phyloP scores from a whole-genome alignment of 2,113 vertebrate genomes.

The Marmota flaviventris region DNA sequence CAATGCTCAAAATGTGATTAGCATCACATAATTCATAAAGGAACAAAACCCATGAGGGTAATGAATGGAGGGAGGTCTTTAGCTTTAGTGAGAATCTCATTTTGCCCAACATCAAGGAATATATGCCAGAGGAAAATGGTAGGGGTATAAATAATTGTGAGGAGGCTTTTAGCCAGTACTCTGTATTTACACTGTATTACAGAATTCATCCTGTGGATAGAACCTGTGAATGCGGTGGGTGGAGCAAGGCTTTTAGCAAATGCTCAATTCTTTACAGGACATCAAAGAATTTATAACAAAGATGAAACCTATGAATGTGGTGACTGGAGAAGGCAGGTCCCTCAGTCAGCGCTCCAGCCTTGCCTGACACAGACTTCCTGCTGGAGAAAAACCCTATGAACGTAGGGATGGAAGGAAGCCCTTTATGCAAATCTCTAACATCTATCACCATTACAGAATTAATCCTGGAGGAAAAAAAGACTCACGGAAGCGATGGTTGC shows the following conservation, averaged over 20 bases:
- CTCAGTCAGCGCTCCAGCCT: not conserved
- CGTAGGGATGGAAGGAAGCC: not conserved
- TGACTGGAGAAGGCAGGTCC: not conserved
- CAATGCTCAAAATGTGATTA: not conserved
- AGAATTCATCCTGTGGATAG: not conserved
- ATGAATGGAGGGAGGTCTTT: not conserved
- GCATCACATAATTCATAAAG: slow-evolving; percentile 6
- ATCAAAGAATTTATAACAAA: not conserved
- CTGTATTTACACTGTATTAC: not conserved
- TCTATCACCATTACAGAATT: not conserved
- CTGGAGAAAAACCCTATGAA: not conserved
- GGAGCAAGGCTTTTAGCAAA: slow-evolving; percentile 23
- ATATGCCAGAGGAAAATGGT: not conserved
- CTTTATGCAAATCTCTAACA: not conserved
- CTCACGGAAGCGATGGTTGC: not conserved
- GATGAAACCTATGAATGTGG: not conserved
- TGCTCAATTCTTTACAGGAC: not conserved
- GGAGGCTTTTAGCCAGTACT: not conserved
- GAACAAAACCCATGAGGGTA: not conserved
- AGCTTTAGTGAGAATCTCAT: not conserved
- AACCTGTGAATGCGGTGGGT: not conserved
- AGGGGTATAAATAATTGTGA: not conserved
- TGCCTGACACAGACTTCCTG: not conserved
- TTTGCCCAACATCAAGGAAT: not conserved
- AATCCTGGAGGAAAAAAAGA: not conserved